phyloP scores from a whole-genome alignment of 1,140 invertebrate genomes.

The Drosophila saltans region DNA sequence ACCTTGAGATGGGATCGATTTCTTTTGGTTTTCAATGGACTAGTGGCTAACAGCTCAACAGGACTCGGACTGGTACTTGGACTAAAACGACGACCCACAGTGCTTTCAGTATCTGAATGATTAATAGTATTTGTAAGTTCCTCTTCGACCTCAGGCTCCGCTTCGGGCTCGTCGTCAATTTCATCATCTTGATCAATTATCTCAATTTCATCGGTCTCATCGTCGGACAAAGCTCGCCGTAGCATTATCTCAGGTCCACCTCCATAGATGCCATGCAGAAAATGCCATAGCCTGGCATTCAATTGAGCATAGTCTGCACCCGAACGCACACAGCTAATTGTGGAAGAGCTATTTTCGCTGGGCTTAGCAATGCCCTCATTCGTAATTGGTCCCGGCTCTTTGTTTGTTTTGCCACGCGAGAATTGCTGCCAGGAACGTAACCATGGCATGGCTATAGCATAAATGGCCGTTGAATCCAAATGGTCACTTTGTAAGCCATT shows the following conservation, averaged over 20 bases:
- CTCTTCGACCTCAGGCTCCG: slow-evolving; percentile 29
- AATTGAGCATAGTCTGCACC: slow-evolving; percentile 93
- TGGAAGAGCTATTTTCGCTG: slow-evolving; percentile 44
- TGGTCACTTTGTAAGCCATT: slow-evolving; percentile 85
- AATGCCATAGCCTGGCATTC: slow-evolving; percentile 92
- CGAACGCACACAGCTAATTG: slow-evolving; percentile 67
- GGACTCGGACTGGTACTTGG: slow-evolving; percentile 38
- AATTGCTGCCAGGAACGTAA: slow-evolving; percentile 95
- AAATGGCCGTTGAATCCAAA: slow-evolving; percentile 87
- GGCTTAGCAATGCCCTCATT: slow-evolving; percentile 85
- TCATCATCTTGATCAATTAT: slow-evolving; percentile 76
- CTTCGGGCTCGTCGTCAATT: slow-evolving; percentile 20
- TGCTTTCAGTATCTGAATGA: slow-evolving; percentile 78
- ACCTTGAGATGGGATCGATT: slow-evolving; percentile 52
- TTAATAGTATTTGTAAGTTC: slow-evolving; percentile 36
- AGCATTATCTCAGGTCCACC: slow-evolving; percentile 92
- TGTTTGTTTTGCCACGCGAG: slow-evolving; percentile 89
- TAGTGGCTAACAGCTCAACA: slow-evolving; percentile 26
- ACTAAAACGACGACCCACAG: slow-evolving; percentile 50
- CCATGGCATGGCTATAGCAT: slow-evolving; percentile 95
- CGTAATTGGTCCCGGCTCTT: slow-evolving; percentile 93
- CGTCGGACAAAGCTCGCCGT: slow-evolving; percentile 74
- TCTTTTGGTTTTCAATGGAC: slow-evolving; percentile 28
- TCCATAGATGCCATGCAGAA: slow-evolving; percentile 92
- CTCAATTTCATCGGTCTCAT: slow-evolving; percentile 69